Base-by-base conservation (phyloP, 1,140 invertebrate genomes). In the Branchinecta lynchi region DNA sequence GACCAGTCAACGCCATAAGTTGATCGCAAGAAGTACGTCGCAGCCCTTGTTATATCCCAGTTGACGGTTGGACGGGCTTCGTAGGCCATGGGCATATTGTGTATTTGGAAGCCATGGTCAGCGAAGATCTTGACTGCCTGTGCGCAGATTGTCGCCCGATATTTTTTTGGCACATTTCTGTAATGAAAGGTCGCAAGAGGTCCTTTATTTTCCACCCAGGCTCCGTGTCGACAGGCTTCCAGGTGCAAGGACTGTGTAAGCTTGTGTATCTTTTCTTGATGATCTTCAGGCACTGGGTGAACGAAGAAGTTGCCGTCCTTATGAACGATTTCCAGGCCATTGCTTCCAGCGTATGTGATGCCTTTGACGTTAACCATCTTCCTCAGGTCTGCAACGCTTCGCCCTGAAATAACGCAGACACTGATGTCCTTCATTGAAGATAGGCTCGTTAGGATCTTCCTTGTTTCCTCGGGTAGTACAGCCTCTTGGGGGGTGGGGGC, bases 161-260 rank as follows among this genome's bases (percentile, higher is more conserved):
- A 68, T 9, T 72, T 68, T 17, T 46, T n/a, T 43, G 74, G 67
- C 8, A 71, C 72, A 0, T 77, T 75, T 8, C 79, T 71, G 73
- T 79, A 80, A 72, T 80, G 79, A 72, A 78, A 80, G 12, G 79
- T 78, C 6, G 80, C 74, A 17, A 78, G 71, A 43, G 75, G 74
- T 8, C 77, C 78, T 72, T 80, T 80, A 70, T 78, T 74, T 70
- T 80, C 79, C n/a, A 80, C 74, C 79, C 79, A 80, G 10, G 78
- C 79, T 44, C 79, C 79, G 67, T 79, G 74, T 17, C 69, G 66
- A 70, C 77, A 78, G n/a, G 77, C 75, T 66, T 76, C 74, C 12
- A 73, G 60, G 32, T 71, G 69, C 21, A 80, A 73, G 10, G 73
- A 75, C 43, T 75, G 70, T 17, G 76, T 71, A 7, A 80, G 72